Conservation (phyloP, 2,888 invertebrate genomes). For the Leucania comma region DNA sequence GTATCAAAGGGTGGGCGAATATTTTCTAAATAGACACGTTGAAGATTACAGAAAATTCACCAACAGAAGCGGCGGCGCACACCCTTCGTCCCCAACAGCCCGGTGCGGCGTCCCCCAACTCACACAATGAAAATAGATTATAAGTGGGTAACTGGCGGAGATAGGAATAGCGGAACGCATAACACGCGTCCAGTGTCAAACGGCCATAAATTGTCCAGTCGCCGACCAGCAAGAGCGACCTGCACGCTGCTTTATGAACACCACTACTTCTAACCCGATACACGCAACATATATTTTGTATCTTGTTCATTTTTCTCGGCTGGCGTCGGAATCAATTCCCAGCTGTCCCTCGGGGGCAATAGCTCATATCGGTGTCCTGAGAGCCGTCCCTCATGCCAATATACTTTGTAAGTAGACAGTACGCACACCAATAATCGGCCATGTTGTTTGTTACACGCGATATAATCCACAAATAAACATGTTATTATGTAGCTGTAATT, state of each 20-base stretch:
- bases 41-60: slow-evolving; percentile 60
- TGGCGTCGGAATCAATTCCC: slow-evolving; percentile 76
- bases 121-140: slow-evolving; percentile 65
- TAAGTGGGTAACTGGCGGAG: slow-evolving; percentile 60
- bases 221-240: slow-evolving; percentile 49
- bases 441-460: slow-evolving; percentile 44
- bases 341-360: slow-evolving; percentile 70
- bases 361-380: slow-evolving; percentile 74
- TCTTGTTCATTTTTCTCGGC: slow-evolving; percentile 72
- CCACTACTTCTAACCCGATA: slow-evolving; percentile 61
- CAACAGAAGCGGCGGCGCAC: slow-evolving; percentile 35
- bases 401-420: slow-evolving; percentile 57
- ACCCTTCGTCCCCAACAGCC: slow-evolving; percentile 27
- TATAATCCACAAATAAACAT: slow-evolving; percentile 55
- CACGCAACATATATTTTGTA: slow-evolving; percentile 61
- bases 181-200: slow-evolving; percentile 70
- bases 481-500: slow-evolving; percentile 34
- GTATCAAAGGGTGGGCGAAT: slow-evolving; percentile 53
- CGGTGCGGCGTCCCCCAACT: slow-evolving; percentile 50
- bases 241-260: slow-evolving; percentile 63
- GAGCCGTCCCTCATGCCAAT: slow-evolving; percentile 63
- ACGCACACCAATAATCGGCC: slow-evolving; percentile 49
- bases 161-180: slow-evolving; percentile 58
- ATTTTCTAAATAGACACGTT: slow-evolving; percentile 53
- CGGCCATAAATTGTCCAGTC: slow-evolving; percentile 66